These are phyloP conservation scores for Coluber constrictor DNA, from an alignment of 2,797 vertebrate genomes.

Conservation along the genomic window DNA sequence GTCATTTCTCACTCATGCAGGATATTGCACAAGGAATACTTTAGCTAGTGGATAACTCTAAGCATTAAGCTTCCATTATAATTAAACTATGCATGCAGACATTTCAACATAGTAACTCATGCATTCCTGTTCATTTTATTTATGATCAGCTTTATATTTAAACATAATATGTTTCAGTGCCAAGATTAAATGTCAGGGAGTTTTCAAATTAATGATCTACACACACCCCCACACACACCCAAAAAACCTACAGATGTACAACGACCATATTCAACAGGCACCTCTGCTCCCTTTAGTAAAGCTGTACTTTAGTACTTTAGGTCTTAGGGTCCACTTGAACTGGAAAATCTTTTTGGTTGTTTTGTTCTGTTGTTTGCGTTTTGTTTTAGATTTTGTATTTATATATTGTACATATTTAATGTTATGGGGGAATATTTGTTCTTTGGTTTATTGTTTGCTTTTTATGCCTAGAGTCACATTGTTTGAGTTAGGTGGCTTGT, in stretches of 20 bases:
- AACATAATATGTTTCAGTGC: conserved; percentile 61
- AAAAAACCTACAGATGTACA: background rate
- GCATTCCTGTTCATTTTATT: conserved; percentile 66
- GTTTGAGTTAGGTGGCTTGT: background rate
- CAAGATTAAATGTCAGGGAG: conserved; percentile 17
- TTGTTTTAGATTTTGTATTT: background rate
- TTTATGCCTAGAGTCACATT: background rate
- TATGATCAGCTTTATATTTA: conserved; percentile 65
- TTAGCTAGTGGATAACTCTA: conserved; percentile 63
- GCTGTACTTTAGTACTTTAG: no score
- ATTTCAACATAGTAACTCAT: conserved; percentile 63
- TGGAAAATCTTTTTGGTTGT: background rate
- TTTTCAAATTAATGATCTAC: conserved; percentile 36
- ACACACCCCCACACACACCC: no score
- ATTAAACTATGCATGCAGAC: conserved; percentile 67
- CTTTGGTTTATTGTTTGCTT: background rate
- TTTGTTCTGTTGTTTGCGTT: background rate
- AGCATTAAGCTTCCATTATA: conserved; percentile 64
- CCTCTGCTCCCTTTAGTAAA: background rate
- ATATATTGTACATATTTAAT: background rate
- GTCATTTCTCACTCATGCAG: conserved; percentile 71
- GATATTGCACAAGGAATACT: conserved; percentile 74
- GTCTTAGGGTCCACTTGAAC: background rate
- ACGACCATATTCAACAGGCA: background rate
- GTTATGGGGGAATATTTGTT: background rate